A percentile compares a stretch with the other conserved stretches of the same genome.
phyloP scores from a whole-genome alignment of 2,888 invertebrate species.

The Lottia gigantea region DNA sequence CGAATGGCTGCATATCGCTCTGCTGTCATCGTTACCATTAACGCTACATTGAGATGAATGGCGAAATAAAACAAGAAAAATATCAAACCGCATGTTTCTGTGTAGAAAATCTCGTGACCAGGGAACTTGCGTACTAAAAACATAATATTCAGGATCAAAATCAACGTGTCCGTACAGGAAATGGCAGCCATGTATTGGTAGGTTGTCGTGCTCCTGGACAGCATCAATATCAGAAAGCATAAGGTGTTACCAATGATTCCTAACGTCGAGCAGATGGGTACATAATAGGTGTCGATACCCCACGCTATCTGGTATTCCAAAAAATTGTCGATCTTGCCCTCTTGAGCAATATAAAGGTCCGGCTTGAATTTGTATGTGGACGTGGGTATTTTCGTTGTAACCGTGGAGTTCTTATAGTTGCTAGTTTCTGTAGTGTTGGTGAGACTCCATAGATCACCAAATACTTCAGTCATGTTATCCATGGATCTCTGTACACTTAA shows the following conservation, averaged over 20 bases:
- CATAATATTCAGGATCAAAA: constrained; percentile 26
- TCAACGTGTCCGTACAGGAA: constrained; percentile 23
- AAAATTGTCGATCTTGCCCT: constrained; percentile 14
- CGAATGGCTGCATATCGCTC: constrained; percentile 29
- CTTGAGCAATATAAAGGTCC: constrained; percentile 7
- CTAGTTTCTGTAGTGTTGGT: background rate
- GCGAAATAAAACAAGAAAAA: constrained; percentile 26
- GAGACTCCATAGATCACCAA: background rate
- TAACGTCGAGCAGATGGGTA: constrained; percentile 16
- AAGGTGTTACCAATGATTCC: constrained; percentile 27
- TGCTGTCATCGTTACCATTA: constrained; percentile 26
- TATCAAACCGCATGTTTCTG: constrained; percentile 23
- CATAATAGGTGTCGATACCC: constrained; percentile 14
- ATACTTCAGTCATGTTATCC: background rate
- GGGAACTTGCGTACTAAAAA: constrained; percentile 27
- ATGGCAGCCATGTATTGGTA: constrained; percentile 28
- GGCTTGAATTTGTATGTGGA: constrained; percentile 12
- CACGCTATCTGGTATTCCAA: constrained; percentile 15
- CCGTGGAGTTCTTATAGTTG: background rate
- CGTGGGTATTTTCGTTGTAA: background rate
- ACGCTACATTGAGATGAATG: constrained; percentile 25
- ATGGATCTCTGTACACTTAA: background rate
- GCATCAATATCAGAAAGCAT: constrained; percentile 22
- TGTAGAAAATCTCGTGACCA: constrained; percentile 23
- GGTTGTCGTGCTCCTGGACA: constrained; percentile 18